Base-by-base conservation (phyloP, 2,113 vertebrate species). In the Arvicanthis niloticus region DNA sequence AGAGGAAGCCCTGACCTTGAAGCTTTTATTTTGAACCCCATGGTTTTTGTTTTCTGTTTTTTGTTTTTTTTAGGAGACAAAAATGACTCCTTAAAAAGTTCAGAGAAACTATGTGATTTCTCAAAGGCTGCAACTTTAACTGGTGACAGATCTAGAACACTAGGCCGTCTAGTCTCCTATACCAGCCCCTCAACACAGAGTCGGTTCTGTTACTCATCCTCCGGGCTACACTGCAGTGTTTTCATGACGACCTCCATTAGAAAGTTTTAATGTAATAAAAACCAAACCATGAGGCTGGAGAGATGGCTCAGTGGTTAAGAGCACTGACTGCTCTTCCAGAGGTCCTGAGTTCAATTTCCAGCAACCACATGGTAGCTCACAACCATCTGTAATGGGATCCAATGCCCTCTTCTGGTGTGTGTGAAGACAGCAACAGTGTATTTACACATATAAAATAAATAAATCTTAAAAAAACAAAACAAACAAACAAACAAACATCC, bases 61-160 rank as follows among this genome's bases (percentile, higher is more conserved):
- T 51, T 9, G 6, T 51, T 51, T 88, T 90, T 92, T 81, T 81
- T 15, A 72, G 29, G 94, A 87, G 26, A 89, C 45, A 93, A 87
- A 87, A 89, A 86, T n/a, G 19, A 19, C 65, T 31, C 65, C 29
- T 31, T 67, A 65, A 26, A 65, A 91, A 73, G 34, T 67, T 37
- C 53, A 65, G 91, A 94, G 6, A 93, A 93, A 9, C 29, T 31
- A 78, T 45, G 0, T 21, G 31, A 60, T 51, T 95, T 86, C 19
- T 91, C n/a, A 62, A 88, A 95, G 58, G 11, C 89, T 93, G 51
- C 2, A 62, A 70, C 24, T 76, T 95, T 60, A 84, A 21, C 76
- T 68, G 77, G 48, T 16, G 73, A 82, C 72, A 75, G 17, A 68
- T 19, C 31, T 62, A 75, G 31, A 77, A 89, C 34, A 34, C 26